Evolutionary conservation across 2,797 vertebrate species (phyloP), one percentile per base, ranked within the genome.

Genomic region (Schizopygopsis malacanthus): DNA sequence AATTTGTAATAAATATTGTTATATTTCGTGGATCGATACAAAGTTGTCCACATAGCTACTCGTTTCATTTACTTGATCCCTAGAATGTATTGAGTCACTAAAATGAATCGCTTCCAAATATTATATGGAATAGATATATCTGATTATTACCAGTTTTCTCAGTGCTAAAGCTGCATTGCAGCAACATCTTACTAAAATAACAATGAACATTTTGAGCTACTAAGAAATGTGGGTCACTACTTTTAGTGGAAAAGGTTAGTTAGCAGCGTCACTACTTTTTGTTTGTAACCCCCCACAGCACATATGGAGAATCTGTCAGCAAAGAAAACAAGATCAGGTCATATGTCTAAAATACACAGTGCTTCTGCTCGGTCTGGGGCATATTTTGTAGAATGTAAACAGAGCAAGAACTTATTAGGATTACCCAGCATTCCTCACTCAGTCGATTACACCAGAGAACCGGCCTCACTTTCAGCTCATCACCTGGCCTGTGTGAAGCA

Each of bases 351-450:
- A 77, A 56, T n/a, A 77, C 50, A 77, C 50, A 22, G 43, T 37
- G 33, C 33, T 37, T 73, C 71, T 82, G 67, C 67, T 71, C 18
- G 20, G 79, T 81, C 28, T 81, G 6, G 63, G 28, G 63, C 45
- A 69, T 52, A 39, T 33, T 81, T 69, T 81, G 18, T 67, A 63
- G 45, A 69, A 52, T 16, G 65, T 70, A 81, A 81, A 39, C 69
- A 25, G 22, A 82, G 52, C 80, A 82, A 82, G 15, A 81, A 81
- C 22, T 56, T 39, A 70, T 82, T 71, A 71, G 67, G 67, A 71
- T 81, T 71, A 82, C 37, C 47, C 67, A 82, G 52, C 65, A 33
- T 70, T 56, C 13, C 78, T 33, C 47, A 2, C 22, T 82, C 25
- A 22, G 52, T 65, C 41, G 50, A 37, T 39, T 82, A 56, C 67